A percentile compares a stretch with the other conserved stretches of the same genome.
Evolutionary conservation across 2,113 vertebrate genomes (phyloP).

Genomic region (Caloenas nicobarica): DNA sequence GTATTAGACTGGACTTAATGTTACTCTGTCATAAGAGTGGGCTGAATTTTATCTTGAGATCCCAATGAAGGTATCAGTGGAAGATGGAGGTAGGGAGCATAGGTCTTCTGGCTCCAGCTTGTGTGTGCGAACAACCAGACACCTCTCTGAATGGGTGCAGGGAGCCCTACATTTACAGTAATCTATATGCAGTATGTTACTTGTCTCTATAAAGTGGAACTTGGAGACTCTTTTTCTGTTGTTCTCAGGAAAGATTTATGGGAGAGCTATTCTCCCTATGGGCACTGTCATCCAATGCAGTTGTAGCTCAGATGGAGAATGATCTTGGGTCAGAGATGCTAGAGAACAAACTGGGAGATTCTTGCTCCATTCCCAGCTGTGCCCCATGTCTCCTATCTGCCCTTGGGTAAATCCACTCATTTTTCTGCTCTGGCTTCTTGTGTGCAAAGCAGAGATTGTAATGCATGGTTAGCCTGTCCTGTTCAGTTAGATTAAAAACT

Average conservation of each 20-base stretch:
- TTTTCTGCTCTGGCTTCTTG: neutral
- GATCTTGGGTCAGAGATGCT: neutral
- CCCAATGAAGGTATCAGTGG: neutral
- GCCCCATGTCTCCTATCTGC: neutral
- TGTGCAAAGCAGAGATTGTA: neutral
- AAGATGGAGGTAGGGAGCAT: neutral
- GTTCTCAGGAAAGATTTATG: neutral
- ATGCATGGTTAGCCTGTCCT: slow-evolving; percentile 37
- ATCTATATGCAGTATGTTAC: neutral
- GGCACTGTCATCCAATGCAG: neutral
- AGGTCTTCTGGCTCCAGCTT: neutral
- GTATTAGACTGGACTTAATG: neutral
- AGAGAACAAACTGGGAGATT: neutral
- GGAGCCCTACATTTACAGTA: neutral
- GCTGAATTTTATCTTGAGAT: neutral
- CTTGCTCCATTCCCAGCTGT: neutral
- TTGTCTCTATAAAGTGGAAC: neutral
- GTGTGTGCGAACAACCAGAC: neutral
- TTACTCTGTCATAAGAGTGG: neutral
- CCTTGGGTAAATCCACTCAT: neutral
- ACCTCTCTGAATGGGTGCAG: neutral
- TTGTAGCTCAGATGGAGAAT: neutral
- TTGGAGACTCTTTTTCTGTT: neutral
- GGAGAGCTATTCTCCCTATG: neutral
- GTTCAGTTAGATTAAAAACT: slow-evolving; percentile 19